Conservation (phyloP, 2,888 invertebrate genomes). For the Acronicta aceris region DNA sequence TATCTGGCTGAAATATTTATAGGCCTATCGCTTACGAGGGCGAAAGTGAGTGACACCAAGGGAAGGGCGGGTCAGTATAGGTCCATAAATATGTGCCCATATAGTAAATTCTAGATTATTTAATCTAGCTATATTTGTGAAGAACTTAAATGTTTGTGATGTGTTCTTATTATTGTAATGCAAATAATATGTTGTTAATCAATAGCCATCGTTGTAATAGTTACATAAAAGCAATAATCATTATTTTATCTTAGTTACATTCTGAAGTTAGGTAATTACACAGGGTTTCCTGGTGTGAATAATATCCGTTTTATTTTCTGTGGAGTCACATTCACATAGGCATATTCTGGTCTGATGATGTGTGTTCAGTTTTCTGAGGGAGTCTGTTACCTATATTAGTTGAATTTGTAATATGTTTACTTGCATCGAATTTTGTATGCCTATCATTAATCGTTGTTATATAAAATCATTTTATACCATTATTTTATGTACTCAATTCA, state of each 20-base stretch:
- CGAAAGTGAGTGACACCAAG: background rate
- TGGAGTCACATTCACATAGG: conserved; percentile 22
- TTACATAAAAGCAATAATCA: conserved; percentile 47
- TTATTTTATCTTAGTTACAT: conserved; percentile 23
- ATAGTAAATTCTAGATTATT: conserved; percentile 14
- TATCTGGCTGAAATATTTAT: conserved; percentile 7
- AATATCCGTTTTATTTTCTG: conserved; percentile 28
- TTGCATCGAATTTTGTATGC: conserved; percentile 38
- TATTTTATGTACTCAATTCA: conserved; percentile 47
- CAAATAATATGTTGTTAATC: conserved; percentile 38
- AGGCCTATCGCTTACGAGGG: background rate
- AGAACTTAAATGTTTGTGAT: conserved; percentile 45
- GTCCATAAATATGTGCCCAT: conserved; percentile 12
- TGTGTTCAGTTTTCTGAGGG: conserved; percentile 48
- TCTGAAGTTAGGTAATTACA: conserved; percentile 25
- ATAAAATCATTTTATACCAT: conserved; percentile 66
- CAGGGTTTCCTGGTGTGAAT: conserved; percentile 19
- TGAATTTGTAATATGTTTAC: conserved; percentile 45
- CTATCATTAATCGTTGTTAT: conserved; percentile 58
- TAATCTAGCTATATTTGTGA: conserved; percentile 25
- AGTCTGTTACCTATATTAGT: conserved; percentile 41
- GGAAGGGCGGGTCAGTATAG: background rate
- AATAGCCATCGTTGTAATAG: conserved; percentile 41
- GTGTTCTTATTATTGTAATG: conserved; percentile 40
- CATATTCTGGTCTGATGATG: conserved; percentile 45